A percentile compares a stretch with the other conserved stretches of the same genome.
Conservation (phyloP, 2,888 invertebrate species). For the Anticlea derivata region DNA sequence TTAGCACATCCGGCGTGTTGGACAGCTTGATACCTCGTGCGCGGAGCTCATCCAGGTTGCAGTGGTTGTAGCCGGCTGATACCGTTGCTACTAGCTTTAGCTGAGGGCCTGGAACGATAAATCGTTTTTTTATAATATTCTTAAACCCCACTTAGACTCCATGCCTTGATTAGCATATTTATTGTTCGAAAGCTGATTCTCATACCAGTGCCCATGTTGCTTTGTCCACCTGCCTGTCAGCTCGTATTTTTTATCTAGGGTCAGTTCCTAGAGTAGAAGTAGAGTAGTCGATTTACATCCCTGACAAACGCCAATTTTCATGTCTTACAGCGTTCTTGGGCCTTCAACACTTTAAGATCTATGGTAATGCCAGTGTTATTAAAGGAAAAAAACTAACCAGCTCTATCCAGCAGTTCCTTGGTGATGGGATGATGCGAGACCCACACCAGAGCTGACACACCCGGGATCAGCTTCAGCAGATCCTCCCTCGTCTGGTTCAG, state of each 20-base stretch:
- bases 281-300: too few species aligned
- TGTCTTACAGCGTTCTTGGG: too few species aligned
- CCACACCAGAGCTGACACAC: conserved; percentile 86
- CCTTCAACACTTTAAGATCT: too few species aligned
- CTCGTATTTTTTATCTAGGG: too few species aligned
- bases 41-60: conserved; percentile 90
- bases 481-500: conserved; percentile 69
- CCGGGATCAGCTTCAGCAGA: conserved; percentile 82
- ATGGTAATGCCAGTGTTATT: too few species aligned
- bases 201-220: too few species aligned
- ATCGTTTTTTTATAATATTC: neutral
- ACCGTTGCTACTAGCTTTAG: conserved; percentile 92
- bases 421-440: conserved; percentile 70
- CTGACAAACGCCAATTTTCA: too few species aligned
- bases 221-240: too few species aligned
- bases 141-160: too few species aligned
- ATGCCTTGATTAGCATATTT: too few species aligned
- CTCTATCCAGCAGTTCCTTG: conserved; percentile 85
- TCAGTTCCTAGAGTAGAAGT: too few species aligned
- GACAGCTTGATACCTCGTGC: conserved; percentile 90
- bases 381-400: conserved; percentile 77
- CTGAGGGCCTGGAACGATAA: conserved; percentile 81
- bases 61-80: conserved; percentile 95
- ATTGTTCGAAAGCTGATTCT: too few species aligned
- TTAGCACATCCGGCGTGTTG: conserved; percentile 91